phyloP scores from a whole-genome alignment of 2,888 invertebrate species.

The Pandemis heparana region DNA sequence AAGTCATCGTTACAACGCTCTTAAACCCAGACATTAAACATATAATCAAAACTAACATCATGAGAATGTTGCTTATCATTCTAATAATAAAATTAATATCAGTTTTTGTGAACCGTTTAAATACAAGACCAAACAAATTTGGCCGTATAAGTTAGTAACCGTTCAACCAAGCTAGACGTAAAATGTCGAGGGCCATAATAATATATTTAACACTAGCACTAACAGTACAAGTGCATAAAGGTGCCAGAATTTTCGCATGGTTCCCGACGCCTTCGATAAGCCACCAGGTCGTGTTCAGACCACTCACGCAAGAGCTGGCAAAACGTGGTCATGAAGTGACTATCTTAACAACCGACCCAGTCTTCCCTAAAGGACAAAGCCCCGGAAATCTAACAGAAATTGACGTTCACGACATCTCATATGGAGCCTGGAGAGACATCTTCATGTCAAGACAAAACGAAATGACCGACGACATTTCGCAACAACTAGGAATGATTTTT shows the following conservation, averaged over 20 bases:
- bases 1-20: too few species aligned
- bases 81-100: too few species aligned
- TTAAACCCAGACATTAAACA: too few species aligned
- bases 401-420: constrained; percentile 58
- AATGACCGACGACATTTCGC: constrained; percentile 17
- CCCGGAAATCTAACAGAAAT: constrained; percentile 59
- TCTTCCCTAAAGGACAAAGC: constrained; percentile 48
- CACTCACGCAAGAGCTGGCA: constrained; percentile 54
- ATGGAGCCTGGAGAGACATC: constrained; percentile 47
- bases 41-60: too few species aligned
- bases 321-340: constrained; percentile 56
- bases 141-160: too few species aligned
- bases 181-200: background rate
- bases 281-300: constrained; percentile 57
- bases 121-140: background rate
- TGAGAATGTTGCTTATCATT: too few species aligned
- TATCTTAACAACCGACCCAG: constrained; percentile 56
- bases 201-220: background rate
- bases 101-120: background rate
- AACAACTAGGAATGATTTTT: constrained; percentile 6
- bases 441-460: constrained; percentile 6
- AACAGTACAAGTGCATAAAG: constrained; percentile 32
- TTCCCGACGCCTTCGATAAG: constrained; percentile 58
- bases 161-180: background rate
- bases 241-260: constrained; percentile 52